Evolutionary conservation across 35 echinoderm and acorn worm species (phyloP).

Genomic region (Stichopus chloronotus): DNA sequence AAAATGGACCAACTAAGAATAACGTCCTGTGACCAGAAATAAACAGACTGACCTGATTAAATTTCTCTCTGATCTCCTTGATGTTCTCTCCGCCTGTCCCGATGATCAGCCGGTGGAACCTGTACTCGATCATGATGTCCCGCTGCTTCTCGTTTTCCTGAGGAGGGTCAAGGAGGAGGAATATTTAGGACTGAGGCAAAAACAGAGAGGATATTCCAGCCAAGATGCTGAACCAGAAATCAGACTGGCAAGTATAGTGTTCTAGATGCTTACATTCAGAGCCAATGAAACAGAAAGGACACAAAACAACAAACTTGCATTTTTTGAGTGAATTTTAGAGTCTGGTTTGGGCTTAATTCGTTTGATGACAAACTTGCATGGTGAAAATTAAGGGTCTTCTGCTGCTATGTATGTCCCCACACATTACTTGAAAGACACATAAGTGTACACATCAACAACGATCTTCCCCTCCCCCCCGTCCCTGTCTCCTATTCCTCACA

Average conservation of each 20-base stretch:
- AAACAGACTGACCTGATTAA: slow-evolving; percentile 79
- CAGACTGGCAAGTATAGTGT: too few relatives aligned
- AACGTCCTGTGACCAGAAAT: too few relatives aligned
- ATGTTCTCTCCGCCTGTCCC: slow-evolving; percentile 95
- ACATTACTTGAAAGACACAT: too few relatives aligned
- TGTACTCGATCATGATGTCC: slow-evolving; percentile 94
- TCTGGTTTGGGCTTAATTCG: neutral
- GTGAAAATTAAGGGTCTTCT: neutral
- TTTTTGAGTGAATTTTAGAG: neutral
- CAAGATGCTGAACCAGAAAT: too few relatives aligned
- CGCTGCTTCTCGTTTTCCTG: slow-evolving; percentile 92
- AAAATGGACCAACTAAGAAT: too few relatives aligned
- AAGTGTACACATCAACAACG: too few relatives aligned
- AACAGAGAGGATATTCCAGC: too few relatives aligned
- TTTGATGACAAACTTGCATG: neutral
- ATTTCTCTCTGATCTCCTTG: slow-evolving; percentile 89
- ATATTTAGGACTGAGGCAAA: neutral
- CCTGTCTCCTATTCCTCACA: too few relatives aligned
- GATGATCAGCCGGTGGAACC: slow-evolving; percentile 95
- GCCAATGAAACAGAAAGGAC: neutral
- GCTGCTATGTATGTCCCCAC: neutral
- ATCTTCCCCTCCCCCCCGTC: too few relatives aligned
- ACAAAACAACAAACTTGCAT: neutral
- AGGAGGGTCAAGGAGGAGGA: neutral
- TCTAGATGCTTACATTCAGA: neutral